These are phyloP conservation scores for Glyptemys insculpta DNA, from an alignment of 2,797 vertebrate species.

Conservation along the genomic window DNA sequence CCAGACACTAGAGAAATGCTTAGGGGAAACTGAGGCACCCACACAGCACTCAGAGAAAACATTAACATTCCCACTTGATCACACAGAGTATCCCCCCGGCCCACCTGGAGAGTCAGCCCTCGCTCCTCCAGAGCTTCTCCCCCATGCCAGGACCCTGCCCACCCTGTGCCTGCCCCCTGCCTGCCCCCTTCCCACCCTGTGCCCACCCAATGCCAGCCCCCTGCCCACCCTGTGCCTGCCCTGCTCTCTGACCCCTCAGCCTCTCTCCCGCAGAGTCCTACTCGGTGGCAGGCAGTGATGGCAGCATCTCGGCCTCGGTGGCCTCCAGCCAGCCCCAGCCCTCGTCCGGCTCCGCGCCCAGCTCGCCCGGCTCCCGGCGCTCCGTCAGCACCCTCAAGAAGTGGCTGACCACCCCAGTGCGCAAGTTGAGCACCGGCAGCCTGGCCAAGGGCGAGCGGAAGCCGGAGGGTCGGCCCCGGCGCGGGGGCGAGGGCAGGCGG, in stretches of 20 bases:
- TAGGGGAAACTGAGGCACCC: too few relatives aligned
- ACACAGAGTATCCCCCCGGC: too few relatives aligned
- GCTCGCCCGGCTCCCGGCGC: slow-evolving; percentile 88
- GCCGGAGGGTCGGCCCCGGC: slow-evolving; percentile 79
- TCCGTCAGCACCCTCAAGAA: slow-evolving; percentile 92
- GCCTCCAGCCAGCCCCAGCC: slow-evolving; percentile 89
- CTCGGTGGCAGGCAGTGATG: slow-evolving; percentile 91
- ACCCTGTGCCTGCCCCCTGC: background rate
- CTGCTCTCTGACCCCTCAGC: background rate
- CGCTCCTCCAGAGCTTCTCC: background rate
- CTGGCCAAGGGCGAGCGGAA: slow-evolving; percentile 78
- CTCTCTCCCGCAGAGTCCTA: slow-evolving; percentile 86
- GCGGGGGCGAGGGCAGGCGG: background rate
- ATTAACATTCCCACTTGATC: too few relatives aligned
- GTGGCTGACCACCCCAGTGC: slow-evolving; percentile 92
- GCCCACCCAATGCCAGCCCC: too few relatives aligned
- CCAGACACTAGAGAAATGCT: too few relatives aligned
- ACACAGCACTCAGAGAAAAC: too few relatives aligned
- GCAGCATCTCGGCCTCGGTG: slow-evolving; percentile 92
- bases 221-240: too few relatives aligned
- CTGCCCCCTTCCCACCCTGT: too few relatives aligned
- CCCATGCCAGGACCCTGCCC: background rate
- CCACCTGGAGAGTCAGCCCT: too few relatives aligned
- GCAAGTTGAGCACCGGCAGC: slow-evolving; percentile 87
- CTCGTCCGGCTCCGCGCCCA: slow-evolving; percentile 89